Base-by-base conservation (phyloP, 2,797 vertebrate species). In the Lithobates sylvaticus region DNA sequence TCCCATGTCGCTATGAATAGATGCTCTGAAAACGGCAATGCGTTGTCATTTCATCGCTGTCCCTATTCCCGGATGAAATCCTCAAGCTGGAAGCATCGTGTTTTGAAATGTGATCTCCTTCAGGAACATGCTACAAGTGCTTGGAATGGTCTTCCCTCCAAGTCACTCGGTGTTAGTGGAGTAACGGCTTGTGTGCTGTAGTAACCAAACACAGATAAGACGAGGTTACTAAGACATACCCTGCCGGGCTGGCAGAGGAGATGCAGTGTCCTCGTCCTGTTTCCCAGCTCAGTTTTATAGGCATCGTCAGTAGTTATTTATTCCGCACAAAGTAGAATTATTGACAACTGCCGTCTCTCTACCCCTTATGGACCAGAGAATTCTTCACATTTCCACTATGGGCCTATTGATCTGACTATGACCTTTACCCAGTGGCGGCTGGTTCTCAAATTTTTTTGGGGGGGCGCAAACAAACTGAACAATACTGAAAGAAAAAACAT, bases 51-150 rank as follows among this genome's bases (percentile, higher is more conserved):
- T 71, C 47, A 50, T 71, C 67, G 26, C 50, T 42, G 13, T 47
- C 39, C 32, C 67, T 47, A 61, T 61, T 61, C 58, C 13, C 1
- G 1, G 23, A 42, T 12, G 47, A 34, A 39, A 39, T 39, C 39
- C 50, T 10, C 47, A 39, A 39, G 39, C 39, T 54, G 67, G 78
- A 34, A 3, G 0, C 21, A 3, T 71, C 1, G 16, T 71, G 68
- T 71, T 69, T 32, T n/a, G 65, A 7, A 50, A 21, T 42, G 27
- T 3, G 65, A 54, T 54, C 39, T 32, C 26, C 21, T 80, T 50
- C 23, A 58, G 54, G 78, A 50, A 70, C 78, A 81, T 80, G 42
- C 67, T 79, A 29, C 77, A 69, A 79, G 77, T 44, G 64, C 16
- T 34, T 50, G 65, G 32, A 23, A 70, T 71, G 78, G 70, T 8